These are phyloP conservation scores for Botia almorhae DNA, from an alignment of 2,797 vertebrate species.

Conservation along the genomic window DNA sequence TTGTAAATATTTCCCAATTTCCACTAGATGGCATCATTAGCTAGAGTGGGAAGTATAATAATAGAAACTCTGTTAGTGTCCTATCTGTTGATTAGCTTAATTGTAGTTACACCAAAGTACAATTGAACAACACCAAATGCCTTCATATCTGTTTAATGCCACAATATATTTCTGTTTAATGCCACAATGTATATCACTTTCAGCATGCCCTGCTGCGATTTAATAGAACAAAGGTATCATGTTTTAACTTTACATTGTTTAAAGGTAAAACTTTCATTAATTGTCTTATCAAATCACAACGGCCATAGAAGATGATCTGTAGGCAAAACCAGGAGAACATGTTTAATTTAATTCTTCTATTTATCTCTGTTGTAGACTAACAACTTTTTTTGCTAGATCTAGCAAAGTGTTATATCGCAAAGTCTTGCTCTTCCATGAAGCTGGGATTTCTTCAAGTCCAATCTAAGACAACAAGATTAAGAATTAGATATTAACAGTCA, in stretches of 20 bases:
- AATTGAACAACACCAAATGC: neutral
- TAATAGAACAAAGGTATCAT: constrained; percentile 72
- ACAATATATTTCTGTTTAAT: constrained; percentile 16
- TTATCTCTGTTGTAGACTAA: constrained; percentile 53
- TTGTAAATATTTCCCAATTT: neutral
- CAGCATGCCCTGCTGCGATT: constrained; percentile 57
- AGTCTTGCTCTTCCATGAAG: constrained; percentile 74
- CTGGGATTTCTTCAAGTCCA: constrained; percentile 71
- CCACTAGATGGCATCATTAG: constrained; percentile 5
- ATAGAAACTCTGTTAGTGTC: too few relatives aligned
- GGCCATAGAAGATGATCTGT: constrained; percentile 45
- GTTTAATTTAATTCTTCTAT: neutral
- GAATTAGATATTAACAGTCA: neutral
- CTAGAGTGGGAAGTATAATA: neutral
- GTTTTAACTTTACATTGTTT: constrained; percentile 67
- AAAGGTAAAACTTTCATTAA: constrained; percentile 75
- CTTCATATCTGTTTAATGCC: constrained; percentile 16
- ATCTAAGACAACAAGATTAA: constrained; percentile 62
- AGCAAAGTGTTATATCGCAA: constrained; percentile 64
- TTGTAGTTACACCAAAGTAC: neutral
- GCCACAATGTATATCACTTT: constrained; percentile 44
- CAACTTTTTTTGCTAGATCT: constrained; percentile 70
- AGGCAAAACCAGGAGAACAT: neutral
- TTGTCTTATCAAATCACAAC: constrained; percentile 65
- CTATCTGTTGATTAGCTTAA: neutral